These are phyloP conservation scores for Corydoras sp. DNA, from an alignment of 2,113 vertebrate genomes.

Conservation along the genomic window DNA sequence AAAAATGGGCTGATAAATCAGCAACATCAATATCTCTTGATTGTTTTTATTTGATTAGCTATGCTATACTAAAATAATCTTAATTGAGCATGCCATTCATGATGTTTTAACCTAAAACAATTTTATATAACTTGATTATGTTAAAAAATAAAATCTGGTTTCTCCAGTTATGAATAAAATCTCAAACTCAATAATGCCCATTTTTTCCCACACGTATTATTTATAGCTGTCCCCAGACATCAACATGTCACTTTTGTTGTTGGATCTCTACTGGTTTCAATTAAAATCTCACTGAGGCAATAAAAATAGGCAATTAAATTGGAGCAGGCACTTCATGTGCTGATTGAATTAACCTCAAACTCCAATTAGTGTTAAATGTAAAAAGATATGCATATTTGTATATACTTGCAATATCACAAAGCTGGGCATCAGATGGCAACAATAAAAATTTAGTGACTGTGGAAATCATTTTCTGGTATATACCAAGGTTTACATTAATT, in stretches of 20 bases:
- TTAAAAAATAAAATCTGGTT: constrained; percentile 27
- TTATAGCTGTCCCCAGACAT: constrained; percentile 74
- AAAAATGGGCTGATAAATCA: constrained; percentile 39
- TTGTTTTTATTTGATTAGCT: no score
- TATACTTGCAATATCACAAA: constrained; percentile 27
- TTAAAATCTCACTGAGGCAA: constrained; percentile 74
- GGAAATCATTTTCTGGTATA: no score
- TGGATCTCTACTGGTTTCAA: constrained; percentile 75
- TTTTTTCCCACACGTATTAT: constrained; percentile 69
- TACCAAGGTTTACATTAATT: no score
- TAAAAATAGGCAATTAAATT: constrained; percentile 81
- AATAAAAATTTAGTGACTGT: constrained; percentile 13
- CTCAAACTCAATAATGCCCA: constrained; percentile 70
- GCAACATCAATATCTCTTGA: constrained; percentile 30
- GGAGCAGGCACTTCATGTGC: constrained; percentile 62
- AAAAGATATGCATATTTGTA: constrained; percentile 62
- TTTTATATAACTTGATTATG: no score
- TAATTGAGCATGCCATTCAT: constrained; percentile 7
- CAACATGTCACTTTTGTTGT: constrained; percentile 77
- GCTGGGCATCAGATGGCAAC: neutral
- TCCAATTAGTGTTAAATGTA: constrained; percentile 71
- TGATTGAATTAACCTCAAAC: constrained; percentile 80
- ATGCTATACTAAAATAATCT: no score
- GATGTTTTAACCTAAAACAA: neutral
- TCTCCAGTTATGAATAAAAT: constrained; percentile 63